Evolutionary conservation across 1,140 invertebrate genomes (phyloP), one percentile per base, ranked within the genome.

Genomic region (Trachymyrmex cornetzi): DNA sequence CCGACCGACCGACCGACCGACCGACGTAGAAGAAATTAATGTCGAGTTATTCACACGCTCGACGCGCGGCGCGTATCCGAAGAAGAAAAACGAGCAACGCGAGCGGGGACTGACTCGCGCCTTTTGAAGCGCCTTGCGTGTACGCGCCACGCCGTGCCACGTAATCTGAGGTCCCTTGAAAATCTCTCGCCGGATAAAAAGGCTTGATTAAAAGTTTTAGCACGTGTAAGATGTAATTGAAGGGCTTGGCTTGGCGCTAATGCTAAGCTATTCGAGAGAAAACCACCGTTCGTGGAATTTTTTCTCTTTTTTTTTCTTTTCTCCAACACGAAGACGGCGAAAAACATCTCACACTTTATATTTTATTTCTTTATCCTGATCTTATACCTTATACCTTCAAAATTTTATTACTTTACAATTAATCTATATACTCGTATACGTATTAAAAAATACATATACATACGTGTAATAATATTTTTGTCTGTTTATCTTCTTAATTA

Each of bases 41-140:
- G 80, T 84, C 80, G 80, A 84, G 80, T 84, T 84, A 84, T 84
- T 84, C 80, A 75, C 80, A 84, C 80, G 80, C 69, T 74, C 80
- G 80, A 84, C 38, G 55, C 19, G 61, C 57, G 74, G 30, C 22
- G 34, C 30, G 53, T 71, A 30, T 59, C 27, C 67, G 80, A 84
- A 61, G 55, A 9, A 38, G 69, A 84, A 84, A 84, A 84, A 84
- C 55, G 80, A 82, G n/a, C 30, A 80, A 30, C 48, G 63, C 80
- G 66, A 71, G 11, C 66, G 53, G 27, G 53, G 27, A 22, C 27
- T 27, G 64, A 63, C 16, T 77, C 63, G 63, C 77, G 77, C 30
- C 63, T 67, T 80, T 84, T 84, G 12, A 84, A 74, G 30, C 38
- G 80, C 38, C 48, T 69, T 48, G 67, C 34, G 53, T 30, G 22